Evolutionary conservation across 2,888 invertebrate species (phyloP).

Genomic region (Oscheius sp.): DNA sequence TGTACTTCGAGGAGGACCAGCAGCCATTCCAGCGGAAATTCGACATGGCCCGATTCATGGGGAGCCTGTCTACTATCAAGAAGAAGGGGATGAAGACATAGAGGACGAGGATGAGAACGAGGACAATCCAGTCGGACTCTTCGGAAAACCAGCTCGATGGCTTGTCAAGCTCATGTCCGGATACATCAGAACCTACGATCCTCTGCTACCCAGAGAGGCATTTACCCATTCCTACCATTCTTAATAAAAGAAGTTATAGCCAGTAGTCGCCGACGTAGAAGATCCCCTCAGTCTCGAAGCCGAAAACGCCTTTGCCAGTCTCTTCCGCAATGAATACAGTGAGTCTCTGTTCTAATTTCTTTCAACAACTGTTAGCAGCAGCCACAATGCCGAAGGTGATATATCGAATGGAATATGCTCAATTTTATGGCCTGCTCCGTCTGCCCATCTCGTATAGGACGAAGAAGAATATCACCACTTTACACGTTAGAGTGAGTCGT

Average conservation of each 20-base stretch:
- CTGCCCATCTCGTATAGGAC: conserved; percentile 88
- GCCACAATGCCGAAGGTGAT: conserved; percentile 79
- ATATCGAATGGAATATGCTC: conserved; percentile 95
- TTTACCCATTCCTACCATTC: not conserved
- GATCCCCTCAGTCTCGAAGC: conserved; percentile 22
- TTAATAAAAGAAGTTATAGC: not conserved
- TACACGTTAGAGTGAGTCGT: conserved; percentile 75
- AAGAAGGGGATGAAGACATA: not conserved
- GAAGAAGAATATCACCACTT: conserved; percentile 83
- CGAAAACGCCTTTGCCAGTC: conserved; percentile 8
- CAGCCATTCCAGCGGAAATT: conserved; percentile 52
- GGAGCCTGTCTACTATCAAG: conserved; percentile 1
- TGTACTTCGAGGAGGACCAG: conserved; percentile 58
- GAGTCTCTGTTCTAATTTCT: not conserved
- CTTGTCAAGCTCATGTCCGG: conserved; percentile 1
- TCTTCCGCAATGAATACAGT: conserved; percentile 21
- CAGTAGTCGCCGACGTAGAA: conserved; percentile 2
- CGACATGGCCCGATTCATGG: conserved; percentile 3
- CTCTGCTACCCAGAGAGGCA: not conserved
- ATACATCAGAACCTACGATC: not conserved
- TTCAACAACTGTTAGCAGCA: conserved; percentile 73
- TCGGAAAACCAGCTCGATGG: conserved; percentile 11
- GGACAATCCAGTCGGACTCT: not conserved
- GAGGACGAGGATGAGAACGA: conserved; percentile 18
- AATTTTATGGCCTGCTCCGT: conserved; percentile 95